Evolutionary conservation across 2,888 invertebrate genomes (phyloP).

Genomic region (Cenopis cana): DNA sequence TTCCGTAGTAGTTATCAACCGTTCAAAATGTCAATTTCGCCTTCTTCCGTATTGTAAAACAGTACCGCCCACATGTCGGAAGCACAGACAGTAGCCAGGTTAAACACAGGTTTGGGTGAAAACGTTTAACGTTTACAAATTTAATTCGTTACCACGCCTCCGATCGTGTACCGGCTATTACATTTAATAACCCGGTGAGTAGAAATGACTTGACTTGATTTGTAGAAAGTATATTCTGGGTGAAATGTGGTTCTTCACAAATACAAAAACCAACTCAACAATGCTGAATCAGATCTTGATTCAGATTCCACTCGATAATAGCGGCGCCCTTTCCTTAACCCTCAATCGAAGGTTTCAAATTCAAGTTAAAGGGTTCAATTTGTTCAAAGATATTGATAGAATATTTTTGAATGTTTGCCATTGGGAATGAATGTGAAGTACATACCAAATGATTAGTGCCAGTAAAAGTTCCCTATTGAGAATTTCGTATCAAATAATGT

Average conservation of each 20-base stretch:
- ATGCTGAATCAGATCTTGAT: constrained; percentile 12
- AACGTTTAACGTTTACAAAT: constrained; percentile 38
- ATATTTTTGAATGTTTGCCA: constrained; percentile 29
- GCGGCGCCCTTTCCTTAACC: constrained; percentile 24
- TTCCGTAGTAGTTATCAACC: constrained; percentile 12
- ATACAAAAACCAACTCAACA: not conserved
- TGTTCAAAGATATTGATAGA: constrained; percentile 28
- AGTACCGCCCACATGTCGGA: constrained; percentile 27
- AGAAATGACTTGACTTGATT: constrained; percentile 21
- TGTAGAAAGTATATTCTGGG: not conserved
- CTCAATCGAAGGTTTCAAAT: constrained; percentile 39
- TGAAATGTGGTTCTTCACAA: not conserved
- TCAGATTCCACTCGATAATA: constrained; percentile 35
- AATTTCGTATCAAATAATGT: too few species aligned
- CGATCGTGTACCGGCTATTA: constrained; percentile 35
- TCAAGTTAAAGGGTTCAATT: constrained; percentile 45
- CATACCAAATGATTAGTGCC: not conserved
- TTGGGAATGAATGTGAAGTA: constrained; percentile 1
- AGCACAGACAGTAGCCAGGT: constrained; percentile 10
- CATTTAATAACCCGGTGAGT: constrained; percentile 22
- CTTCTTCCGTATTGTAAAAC: not conserved
- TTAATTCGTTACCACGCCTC: constrained; percentile 42
- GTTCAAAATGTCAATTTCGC: not conserved
- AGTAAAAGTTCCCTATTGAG: not conserved
- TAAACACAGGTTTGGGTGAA: constrained; percentile 35